Evolutionary conservation across 2,888 invertebrate species (phyloP), one percentile per base, ranked within the genome.

Genomic region (Ditylenchus weischeri): DNA sequence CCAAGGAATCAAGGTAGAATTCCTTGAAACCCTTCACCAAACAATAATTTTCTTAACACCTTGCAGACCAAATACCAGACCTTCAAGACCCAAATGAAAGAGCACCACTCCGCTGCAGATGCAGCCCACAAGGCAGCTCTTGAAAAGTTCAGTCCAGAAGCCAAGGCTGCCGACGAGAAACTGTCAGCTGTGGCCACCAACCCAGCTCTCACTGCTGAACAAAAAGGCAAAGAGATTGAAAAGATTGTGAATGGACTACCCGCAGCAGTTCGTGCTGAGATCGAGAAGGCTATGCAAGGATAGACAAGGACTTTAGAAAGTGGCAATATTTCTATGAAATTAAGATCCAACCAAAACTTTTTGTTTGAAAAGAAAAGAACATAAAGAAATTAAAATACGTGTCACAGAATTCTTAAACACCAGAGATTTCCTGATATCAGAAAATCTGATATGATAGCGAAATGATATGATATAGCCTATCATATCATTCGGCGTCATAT

Each of bases 161-260:
- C 80, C 65, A 75, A 73, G 54, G 66, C 57, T 11, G 75, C 76
- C 21, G 76, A 75, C 57, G 69, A 65, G 57, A 77, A 78, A 62
- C 72, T 79, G 38, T 72, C 74, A 62, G 73, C 75, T 66, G 77
- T 79, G 66, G 74, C 79, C 64, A 73, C 75, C 70, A 79, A 79
- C 70, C 57, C 63, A 18, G 51, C 66, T 23, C 71, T 80, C 57
- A 69, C 77, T 21, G 72, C 75, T 29, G 65, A 75, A 57, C 74
- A 77, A 60, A 79, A 79, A 70, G 74, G 72, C 68, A 66, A 73
- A 58, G 76, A 78, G 67, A 80, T 79, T 66, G 71, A 78, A 62
- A 65, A 72, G 19, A 71, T 77, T 64, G 64, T 80, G 58, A 57
- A 66, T 18, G 54, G 68, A n/a, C 75, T 79, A 49, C 76, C 78